Percentiles rank a stretch among this genome's conserved stretches.
phyloP scores from a whole-genome alignment of 2,888 invertebrate species.

The Lamproptera curius region DNA sequence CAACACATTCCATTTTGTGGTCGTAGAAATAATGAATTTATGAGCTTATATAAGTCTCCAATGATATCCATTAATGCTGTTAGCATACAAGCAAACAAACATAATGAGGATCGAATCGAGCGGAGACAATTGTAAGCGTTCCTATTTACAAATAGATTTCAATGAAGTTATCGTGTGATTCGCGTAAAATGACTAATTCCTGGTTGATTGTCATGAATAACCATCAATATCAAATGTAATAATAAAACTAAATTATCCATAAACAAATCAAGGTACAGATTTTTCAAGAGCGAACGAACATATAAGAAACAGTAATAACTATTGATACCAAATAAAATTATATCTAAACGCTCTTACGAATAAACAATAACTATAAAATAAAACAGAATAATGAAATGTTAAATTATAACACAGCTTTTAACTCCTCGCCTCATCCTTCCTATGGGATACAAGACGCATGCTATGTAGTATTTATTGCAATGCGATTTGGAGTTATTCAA shows the following conservation, averaged over 20 bases:
- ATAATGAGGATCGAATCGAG: conserved; percentile 63
- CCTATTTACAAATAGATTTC: conserved; percentile 50
- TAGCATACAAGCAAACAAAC: conserved; percentile 64
- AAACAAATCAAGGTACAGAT: conserved; percentile 75
- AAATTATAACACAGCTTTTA: conserved; percentile 76
- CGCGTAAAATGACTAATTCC: conserved; percentile 42
- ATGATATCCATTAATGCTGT: conserved; percentile 63
- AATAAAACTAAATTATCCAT: conserved; percentile 59
- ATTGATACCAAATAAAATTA: conserved; percentile 74
- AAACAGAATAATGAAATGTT: conserved; percentile 76
- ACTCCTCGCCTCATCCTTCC: conserved; percentile 60
- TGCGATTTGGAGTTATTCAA: conserved; percentile 27
- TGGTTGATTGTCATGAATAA: conserved; percentile 69
- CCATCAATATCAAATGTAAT: conserved; percentile 65
- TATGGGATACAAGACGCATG: conserved; percentile 59
- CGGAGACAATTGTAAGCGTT: conserved; percentile 51
- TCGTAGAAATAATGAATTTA: conserved; percentile 29
- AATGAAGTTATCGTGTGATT: conserved; percentile 36
- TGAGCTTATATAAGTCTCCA: conserved; percentile 43
- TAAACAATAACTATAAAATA: conserved; percentile 77
- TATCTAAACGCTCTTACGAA: conserved; percentile 72
- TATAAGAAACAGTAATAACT: conserved; percentile 66
- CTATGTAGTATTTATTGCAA: conserved; percentile 42
- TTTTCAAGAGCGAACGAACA: conserved; percentile 64
- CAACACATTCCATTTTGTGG: conserved; percentile 31